Conservation (phyloP, 1,140 invertebrate genomes). For the Nymphalis io region DNA sequence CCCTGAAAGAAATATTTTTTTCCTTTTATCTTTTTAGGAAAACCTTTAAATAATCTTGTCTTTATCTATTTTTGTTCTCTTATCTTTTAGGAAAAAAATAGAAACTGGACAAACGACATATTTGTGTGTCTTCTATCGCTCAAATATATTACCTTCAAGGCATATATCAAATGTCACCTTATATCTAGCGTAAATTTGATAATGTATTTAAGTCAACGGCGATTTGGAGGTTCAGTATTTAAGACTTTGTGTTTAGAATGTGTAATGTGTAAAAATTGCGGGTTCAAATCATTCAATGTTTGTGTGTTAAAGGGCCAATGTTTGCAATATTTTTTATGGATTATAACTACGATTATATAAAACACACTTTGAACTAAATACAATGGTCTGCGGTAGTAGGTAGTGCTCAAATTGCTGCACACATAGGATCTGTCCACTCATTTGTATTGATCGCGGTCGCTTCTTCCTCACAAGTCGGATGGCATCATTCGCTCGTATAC, state of each 20-base stretch:
- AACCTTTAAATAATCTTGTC: background rate
- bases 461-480: slow-evolving; percentile 91
- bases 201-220: too few relatives aligned
- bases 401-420: slow-evolving; percentile 92
- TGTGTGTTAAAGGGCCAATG: too few relatives aligned
- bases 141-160: too few relatives aligned
- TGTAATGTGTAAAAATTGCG: too few relatives aligned
- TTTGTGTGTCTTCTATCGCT: too few relatives aligned
- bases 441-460: slow-evolving; percentile 90
- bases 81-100: background rate
- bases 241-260: too few relatives aligned
- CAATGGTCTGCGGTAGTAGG: slow-evolving; percentile 88
- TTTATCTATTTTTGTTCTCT: background rate
- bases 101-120: too few relatives aligned
- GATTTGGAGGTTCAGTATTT: too few relatives aligned
- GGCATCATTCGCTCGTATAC: slow-evolving; percentile 89
- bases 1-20: slow-evolving; percentile 40
- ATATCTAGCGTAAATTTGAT: too few relatives aligned
- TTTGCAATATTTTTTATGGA: too few relatives aligned
- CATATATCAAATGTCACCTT: too few relatives aligned
- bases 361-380: slow-evolving; percentile 85
- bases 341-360: background rate
- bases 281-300: too few relatives aligned
- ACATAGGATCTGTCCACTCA: slow-evolving; percentile 89
- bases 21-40: background rate